Base-by-base conservation (phyloP, 2,113 vertebrate species). In the Alligator sinensis region DNA sequence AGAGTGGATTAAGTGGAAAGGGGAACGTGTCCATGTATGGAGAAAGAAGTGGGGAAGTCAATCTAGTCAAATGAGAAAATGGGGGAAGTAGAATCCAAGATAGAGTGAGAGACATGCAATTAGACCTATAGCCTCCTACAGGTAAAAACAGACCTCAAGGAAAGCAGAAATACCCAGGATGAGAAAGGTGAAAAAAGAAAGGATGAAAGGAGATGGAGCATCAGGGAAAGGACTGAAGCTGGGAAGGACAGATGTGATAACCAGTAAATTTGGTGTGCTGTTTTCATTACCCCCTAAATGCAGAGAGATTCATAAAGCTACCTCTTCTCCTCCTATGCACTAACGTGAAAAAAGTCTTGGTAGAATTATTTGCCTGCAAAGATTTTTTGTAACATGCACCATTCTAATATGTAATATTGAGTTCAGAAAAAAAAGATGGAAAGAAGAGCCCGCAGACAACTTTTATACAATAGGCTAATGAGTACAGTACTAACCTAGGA, bases 211-310 rank as follows among this genome's bases (percentile, higher is more conserved):
- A 3, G 7, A 64, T 22, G 62, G 82, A 91, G 55, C 19, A 60
- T 64, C 5, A 78, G 11, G 27, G 28, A 77, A 76, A 16, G 22
- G 9, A 14, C 78, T 18, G 57, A 84, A 16, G 5, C 47, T 86
- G 14, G 38, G 63, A 85, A 60, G 25, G 28, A 15, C 47, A 76
- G 2, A 38, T 0, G 0, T 18, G 38, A 14, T 38, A 28, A 79
- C 89, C 89, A 60, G 82, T 84, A 25, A 77, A 79, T 88, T 80
- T 89, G 77, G n/a, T 87, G 78, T 70, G 28, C 3, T 89, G 47
- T 38, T 93, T 92, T 80, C 15, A 2, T 87, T 89, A 87, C 64
- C 81, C 21, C 87, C 22, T 5, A 76, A 87, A 86, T 47, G 3
- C 55, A 74, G n/a, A 84, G 11, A 86, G 74, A 1, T 77, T 34